Conservation (phyloP, 2,888 invertebrate genomes). For the Euspilapteryx auroguttella region DNA sequence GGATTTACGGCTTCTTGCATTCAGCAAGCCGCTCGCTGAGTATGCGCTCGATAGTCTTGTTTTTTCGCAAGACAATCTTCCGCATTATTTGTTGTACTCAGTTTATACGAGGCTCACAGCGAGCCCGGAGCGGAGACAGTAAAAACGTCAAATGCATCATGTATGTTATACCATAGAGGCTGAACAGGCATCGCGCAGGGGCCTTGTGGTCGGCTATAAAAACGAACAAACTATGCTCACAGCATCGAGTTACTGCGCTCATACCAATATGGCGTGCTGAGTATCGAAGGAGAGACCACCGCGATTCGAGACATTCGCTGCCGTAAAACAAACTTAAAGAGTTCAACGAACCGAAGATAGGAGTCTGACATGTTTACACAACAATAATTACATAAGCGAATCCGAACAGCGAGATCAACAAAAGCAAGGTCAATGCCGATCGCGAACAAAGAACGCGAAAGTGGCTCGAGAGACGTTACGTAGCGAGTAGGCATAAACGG, state of each 20-base stretch:
- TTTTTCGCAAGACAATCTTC: constrained; percentile 1
- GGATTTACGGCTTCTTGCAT: not conserved
- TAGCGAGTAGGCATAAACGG: constrained; percentile 17
- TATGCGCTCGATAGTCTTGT: not conserved
- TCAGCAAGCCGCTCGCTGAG: not conserved
- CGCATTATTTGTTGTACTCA: not conserved
- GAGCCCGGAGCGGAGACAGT: constrained; percentile 15
- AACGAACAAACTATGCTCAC: constrained; percentile 29
- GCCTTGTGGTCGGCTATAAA: constrained; percentile 26
- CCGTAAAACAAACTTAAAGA: no score
- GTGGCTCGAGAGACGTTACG: constrained; percentile 41
- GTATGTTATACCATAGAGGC: constrained; percentile 34
- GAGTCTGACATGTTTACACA: no score
- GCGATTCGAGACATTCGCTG: no score
- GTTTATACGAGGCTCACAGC: not conserved
- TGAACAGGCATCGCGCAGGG: constrained; percentile 16
- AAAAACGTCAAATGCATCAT: constrained; percentile 32
- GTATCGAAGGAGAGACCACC: no score
- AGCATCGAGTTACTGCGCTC: no score
- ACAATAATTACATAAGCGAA: constrained; percentile 37
- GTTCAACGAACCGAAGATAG: no score
- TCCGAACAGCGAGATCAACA: not conserved
- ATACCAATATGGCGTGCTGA: constrained; percentile 25
- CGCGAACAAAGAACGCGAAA: constrained; percentile 52
- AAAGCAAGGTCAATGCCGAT: constrained; percentile 48